Conservation (phyloP, 2,888 invertebrate species). For the Isoperla grammatica region DNA sequence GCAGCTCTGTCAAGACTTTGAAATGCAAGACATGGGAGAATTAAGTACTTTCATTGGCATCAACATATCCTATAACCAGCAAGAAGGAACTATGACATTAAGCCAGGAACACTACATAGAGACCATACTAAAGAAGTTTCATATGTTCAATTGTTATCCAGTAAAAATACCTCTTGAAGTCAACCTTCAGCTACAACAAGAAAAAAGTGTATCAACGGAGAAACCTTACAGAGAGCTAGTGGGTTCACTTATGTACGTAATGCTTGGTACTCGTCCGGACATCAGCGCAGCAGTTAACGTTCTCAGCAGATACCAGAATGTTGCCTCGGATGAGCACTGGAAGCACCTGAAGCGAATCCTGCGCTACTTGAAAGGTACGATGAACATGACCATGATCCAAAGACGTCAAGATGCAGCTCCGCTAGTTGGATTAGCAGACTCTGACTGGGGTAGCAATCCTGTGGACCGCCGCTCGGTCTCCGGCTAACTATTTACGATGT, state of each 20-base stretch:
- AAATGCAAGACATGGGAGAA: too few relatives aligned
- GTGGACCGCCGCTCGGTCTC: slow-evolving; percentile 27
- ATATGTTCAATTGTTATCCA: too few relatives aligned
- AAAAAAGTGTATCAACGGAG: too few relatives aligned
- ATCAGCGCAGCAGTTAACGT: slow-evolving; percentile 24
- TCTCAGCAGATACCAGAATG: slow-evolving; percentile 23
- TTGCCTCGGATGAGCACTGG: slow-evolving; percentile 21
- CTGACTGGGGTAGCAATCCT: slow-evolving; percentile 27
- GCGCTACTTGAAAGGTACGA: slow-evolving; percentile 23
- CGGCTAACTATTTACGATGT: slow-evolving; percentile 23
- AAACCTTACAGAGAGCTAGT: slow-evolving; percentile 21
- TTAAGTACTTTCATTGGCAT: too few relatives aligned
- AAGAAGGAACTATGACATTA: too few relatives aligned
- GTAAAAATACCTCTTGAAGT: too few relatives aligned
- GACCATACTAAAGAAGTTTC: too few relatives aligned
- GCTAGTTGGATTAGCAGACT: slow-evolving; percentile 25
- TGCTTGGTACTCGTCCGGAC: slow-evolving; percentile 21
- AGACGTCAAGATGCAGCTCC: slow-evolving; percentile 22
- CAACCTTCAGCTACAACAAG: too few relatives aligned
- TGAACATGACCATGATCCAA: slow-evolving; percentile 20
- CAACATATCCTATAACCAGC: too few relatives aligned
- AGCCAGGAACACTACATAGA: too few relatives aligned
- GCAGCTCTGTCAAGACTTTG: too few relatives aligned
- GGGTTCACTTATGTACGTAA: slow-evolving; percentile 17
- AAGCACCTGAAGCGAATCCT: slow-evolving; percentile 27